These are phyloP conservation scores for Stichodactyla mertensii DNA, from an alignment of 64 coral and sea anemone genomes.

Conservation along the genomic window DNA sequence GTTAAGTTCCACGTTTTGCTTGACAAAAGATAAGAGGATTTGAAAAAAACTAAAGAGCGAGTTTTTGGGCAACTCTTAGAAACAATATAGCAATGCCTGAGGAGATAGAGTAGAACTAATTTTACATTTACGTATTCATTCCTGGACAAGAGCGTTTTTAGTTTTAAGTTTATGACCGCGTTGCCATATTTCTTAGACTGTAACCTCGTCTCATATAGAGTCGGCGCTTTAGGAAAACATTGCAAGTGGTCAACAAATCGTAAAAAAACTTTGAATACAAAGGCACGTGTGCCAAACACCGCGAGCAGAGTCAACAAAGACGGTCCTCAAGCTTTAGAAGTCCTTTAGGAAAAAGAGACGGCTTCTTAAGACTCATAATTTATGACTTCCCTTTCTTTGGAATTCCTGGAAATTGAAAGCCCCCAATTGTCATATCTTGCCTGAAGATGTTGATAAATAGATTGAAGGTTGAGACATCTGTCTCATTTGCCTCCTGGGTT, in stretches of 20 bases:
- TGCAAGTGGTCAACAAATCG: not conserved
- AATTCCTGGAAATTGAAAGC: not conserved
- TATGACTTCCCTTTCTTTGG: not conserved
- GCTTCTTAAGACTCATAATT: not conserved
- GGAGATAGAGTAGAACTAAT: too few species aligned
- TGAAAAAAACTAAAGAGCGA: too few species aligned
- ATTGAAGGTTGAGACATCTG: not conserved
- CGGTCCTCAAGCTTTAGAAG: not conserved
- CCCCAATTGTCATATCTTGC: not conserved
- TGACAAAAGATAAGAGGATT: too few species aligned
- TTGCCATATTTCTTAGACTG: too few species aligned
- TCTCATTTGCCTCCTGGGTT: not conserved
- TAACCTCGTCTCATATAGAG: too few species aligned
- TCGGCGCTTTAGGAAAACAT: not conserved
- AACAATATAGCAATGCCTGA: too few species aligned
- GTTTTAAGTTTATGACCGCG: too few species aligned
- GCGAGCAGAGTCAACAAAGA: not conserved
- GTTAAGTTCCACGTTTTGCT: too few species aligned
- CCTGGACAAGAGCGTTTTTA: too few species aligned
- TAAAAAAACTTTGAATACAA: not conserved
- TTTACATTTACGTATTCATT: too few species aligned
- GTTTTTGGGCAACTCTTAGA: too few species aligned
- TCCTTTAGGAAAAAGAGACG: not conserved
- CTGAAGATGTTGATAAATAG: not conserved
- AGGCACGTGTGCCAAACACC: not conserved